These are phyloP conservation scores for Ephestia elutella DNA, from an alignment of 1,140 invertebrate species.

Conservation along the genomic window DNA sequence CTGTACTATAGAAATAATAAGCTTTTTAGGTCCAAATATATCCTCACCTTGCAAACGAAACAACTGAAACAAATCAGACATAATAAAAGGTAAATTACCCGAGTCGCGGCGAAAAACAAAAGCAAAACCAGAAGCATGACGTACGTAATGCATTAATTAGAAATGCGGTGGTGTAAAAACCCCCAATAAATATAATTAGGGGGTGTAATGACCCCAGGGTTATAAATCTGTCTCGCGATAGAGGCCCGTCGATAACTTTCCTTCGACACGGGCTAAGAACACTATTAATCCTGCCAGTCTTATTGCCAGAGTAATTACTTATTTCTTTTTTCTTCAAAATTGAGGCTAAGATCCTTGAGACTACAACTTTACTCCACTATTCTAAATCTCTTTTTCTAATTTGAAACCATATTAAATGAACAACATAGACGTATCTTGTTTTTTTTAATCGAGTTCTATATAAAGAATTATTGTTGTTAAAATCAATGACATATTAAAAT, in stretches of 20 bases:
- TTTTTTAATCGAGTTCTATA: too few relatives aligned
- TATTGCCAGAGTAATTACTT: slow-evolving; percentile 50
- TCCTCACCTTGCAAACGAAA: too few relatives aligned
- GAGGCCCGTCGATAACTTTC: slow-evolving; percentile 34
- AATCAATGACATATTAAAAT: neutral
- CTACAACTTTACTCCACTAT: neutral
- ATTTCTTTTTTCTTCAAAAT: slow-evolving; percentile 25
- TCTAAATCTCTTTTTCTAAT: neutral
- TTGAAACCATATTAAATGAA: too few relatives aligned
- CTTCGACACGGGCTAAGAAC: slow-evolving; percentile 17
- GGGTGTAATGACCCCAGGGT: slow-evolving; percentile 45
- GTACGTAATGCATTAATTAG: neutral
- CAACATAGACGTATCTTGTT: too few relatives aligned
- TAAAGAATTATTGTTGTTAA: too few relatives aligned
- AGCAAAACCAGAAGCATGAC: neutral
- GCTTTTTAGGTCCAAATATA: too few relatives aligned
- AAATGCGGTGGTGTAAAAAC: slow-evolving; percentile 25
- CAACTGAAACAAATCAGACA: neutral
- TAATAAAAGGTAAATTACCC: neutral
- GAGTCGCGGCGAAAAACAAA: neutral
- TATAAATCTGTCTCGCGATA: slow-evolving; percentile 43
- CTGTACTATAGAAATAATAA: too few relatives aligned
- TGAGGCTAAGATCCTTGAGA: neutral
- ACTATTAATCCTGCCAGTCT: slow-evolving; percentile 30
- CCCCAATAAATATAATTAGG: slow-evolving; percentile 51